A percentile compares a stretch with the other conserved stretches of the same genome.
Conservation (phyloP, 2,113 vertebrate genomes). For the Petrocephalus zakoni region DNA sequence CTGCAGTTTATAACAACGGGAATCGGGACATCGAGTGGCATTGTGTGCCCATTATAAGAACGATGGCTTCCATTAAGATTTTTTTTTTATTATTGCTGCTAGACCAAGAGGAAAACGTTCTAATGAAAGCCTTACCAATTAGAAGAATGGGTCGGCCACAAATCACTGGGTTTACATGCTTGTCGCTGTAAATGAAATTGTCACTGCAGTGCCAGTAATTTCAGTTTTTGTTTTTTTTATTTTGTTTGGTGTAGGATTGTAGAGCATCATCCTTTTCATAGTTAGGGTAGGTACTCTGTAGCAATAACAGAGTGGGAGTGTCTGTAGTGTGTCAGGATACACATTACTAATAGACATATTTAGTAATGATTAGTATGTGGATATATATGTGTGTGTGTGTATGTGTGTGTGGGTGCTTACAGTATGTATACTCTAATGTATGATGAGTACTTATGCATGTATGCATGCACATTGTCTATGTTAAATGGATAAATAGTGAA, state of each 20-base stretch:
- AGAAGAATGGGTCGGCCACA: background rate
- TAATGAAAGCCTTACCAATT: constrained; percentile 20
- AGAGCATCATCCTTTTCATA: background rate
- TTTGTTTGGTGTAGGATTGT: background rate
- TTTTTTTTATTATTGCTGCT: background rate
- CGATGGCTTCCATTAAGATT: constrained; percentile 19
- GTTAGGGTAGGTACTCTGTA: background rate
- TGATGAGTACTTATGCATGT: too few relatives aligned
- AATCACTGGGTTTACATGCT: constrained; percentile 5
- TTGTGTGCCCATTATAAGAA: constrained; percentile 14
- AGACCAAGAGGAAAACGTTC: constrained; percentile 16
- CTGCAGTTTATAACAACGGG: background rate
- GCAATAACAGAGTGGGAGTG: background rate
- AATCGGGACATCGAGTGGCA: background rate
- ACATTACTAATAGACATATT: background rate
- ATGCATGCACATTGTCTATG: background rate
- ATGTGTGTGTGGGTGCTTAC: background rate
- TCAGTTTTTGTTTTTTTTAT: background rate
- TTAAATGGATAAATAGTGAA: background rate
- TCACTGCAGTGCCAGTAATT: constrained; percentile 25
- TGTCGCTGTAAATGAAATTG: constrained; percentile 31
- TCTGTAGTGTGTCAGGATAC: background rate
- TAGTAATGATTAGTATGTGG: background rate
- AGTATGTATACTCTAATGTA: background rate
- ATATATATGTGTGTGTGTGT: background rate